These are phyloP conservation scores for Hemibagrus wyckioides DNA, from an alignment of 2,113 vertebrate species.

Conservation along the genomic window DNA sequence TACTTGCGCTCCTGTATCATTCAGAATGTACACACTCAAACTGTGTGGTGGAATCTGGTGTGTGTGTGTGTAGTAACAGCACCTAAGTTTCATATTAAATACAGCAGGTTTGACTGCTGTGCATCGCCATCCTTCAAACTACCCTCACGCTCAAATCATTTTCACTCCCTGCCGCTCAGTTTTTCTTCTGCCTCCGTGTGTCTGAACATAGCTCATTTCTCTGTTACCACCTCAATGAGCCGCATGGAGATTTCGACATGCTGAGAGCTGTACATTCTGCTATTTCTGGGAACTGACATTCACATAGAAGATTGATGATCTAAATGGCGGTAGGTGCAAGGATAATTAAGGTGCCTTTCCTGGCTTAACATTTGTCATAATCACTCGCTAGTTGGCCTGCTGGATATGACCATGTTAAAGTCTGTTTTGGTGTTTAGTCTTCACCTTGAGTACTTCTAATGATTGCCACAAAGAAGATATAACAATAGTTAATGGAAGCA, in stretches of 20 bases:
- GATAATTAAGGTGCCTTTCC: conserved; percentile 12
- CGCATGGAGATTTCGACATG: background rate
- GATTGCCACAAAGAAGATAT: background rate
- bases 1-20: background rate
- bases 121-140: background rate
- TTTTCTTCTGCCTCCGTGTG: background rate
- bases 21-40: background rate
- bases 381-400: background rate
- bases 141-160: background rate
- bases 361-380: background rate
- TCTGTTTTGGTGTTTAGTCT: background rate
- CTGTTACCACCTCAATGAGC: conserved; percentile 13
- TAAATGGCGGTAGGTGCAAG: background rate
- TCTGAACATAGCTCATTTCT: background rate
- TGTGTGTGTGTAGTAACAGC: background rate
- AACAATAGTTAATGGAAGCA: background rate
- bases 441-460: background rate
- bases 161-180: background rate
- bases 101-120: background rate
- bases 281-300: conserved; percentile 1
- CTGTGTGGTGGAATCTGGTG: background rate
- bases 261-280: conserved; percentile 11
- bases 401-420: background rate
- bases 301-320: background rate
- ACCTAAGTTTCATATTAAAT: background rate